These are phyloP conservation scores for Gallinago media DNA, from an alignment of 2,113 vertebrate species.

Conservation along the genomic window DNA sequence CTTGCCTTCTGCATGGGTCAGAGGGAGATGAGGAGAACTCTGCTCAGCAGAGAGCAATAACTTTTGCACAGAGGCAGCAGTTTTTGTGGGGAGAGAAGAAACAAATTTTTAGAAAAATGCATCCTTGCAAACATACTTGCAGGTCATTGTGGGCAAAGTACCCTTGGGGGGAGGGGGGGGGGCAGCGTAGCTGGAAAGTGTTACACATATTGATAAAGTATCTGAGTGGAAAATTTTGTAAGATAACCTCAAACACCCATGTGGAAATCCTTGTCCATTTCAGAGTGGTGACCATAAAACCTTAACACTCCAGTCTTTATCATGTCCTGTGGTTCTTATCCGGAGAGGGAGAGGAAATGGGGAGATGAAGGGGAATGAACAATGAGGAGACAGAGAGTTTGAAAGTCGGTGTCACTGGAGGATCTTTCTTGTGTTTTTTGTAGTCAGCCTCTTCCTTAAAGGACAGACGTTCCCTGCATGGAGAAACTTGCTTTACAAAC, in stretches of 20 bases:
- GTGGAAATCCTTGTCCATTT: not conserved
- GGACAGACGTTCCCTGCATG: not conserved
- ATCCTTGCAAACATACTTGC: not conserved
- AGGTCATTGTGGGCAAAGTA: not conserved
- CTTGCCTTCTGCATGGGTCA: not conserved
- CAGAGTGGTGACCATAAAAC: not conserved
- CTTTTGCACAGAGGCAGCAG: not conserved
- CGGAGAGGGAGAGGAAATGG: not conserved
- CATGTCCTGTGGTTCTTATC: rapidly evolving
- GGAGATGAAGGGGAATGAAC: not conserved
- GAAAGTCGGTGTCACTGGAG: not conserved
- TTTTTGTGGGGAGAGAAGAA: not conserved
- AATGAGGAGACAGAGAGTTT: not conserved
- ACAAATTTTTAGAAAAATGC: not conserved
- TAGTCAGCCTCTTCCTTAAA: not conserved
- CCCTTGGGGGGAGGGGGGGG: not conserved
- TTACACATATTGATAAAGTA: not conserved
- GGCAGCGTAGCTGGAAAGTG: not conserved
- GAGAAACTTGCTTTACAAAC: not conserved
- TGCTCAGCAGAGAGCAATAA: not conserved
- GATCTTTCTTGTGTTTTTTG: not conserved
- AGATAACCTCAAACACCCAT: not conserved
- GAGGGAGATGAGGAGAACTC: not conserved
- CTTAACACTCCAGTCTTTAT: not conserved
- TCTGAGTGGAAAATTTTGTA: not conserved